phyloP scores from a whole-genome alignment of 2,888 invertebrate genomes.

The Melanostoma mellinum region DNA sequence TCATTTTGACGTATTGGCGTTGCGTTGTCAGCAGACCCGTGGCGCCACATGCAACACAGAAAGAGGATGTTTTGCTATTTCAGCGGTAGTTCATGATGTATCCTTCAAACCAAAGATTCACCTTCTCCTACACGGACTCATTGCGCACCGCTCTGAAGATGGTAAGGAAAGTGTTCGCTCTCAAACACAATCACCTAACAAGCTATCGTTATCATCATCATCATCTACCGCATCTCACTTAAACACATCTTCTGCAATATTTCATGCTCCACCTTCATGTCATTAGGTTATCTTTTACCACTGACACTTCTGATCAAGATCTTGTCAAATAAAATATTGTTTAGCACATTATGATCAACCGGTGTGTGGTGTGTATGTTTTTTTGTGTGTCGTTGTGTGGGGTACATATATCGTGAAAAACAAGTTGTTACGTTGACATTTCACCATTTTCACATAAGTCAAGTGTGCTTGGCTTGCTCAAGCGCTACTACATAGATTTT shows the following conservation, averaged over 20 bases:
- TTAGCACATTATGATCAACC: conserved; percentile 23
- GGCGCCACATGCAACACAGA: too few relatives aligned
- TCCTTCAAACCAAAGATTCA: not conserved
- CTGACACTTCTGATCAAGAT: conserved; percentile 42
- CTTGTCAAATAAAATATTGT: conserved; percentile 18
- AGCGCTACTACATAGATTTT: conserved; percentile 43
- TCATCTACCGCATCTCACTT: not conserved
- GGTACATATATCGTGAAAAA: conserved; percentile 33
- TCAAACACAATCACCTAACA: not conserved
- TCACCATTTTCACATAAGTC: conserved; percentile 48
- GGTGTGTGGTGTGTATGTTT: not conserved
- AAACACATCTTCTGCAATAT: conserved; percentile 8
- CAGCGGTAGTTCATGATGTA: conserved; percentile 21
- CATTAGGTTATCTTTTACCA: conserved; percentile 25
- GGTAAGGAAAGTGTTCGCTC: not conserved
- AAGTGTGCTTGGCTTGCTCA: conserved; percentile 48
- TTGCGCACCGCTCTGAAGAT: not conserved
- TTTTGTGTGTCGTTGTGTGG: conserved; percentile 5
- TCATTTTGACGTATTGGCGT: not conserved
- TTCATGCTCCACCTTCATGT: conserved; percentile 44
- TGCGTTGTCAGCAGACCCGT: not conserved
- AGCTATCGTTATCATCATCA: conserved; percentile 4
- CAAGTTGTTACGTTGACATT: conserved; percentile 63
- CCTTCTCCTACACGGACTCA: conserved; percentile 1
- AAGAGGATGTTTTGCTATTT: conserved; percentile 19